phyloP scores from a whole-genome alignment of 2,888 invertebrate genomes.

The Leistus spinibarbis region DNA sequence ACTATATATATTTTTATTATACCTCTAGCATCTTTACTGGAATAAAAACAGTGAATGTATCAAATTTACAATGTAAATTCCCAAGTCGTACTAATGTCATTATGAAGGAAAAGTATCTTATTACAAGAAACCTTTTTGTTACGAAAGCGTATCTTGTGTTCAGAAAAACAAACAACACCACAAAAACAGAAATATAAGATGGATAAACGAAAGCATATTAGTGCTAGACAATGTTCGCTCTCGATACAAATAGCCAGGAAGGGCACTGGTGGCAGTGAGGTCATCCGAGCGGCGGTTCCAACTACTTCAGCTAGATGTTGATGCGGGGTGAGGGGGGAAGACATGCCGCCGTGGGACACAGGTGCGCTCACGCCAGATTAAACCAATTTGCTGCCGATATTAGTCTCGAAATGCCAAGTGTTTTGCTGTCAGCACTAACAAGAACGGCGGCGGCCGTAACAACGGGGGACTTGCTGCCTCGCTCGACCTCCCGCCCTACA shows the following conservation, averaged over 20 bases:
- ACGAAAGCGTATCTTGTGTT: background rate
- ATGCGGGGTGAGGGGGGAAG: constrained; percentile 6
- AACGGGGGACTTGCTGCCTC: background rate
- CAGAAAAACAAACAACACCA: background rate
- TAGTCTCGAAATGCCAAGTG: constrained; percentile 47
- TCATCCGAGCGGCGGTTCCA: background rate
- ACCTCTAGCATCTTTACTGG: background rate
- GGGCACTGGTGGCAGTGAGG: background rate
- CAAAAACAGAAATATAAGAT: background rate
- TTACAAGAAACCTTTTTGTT: background rate
- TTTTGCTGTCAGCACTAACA: constrained; percentile 38
- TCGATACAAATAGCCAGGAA: constrained; percentile 5
- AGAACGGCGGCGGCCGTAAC: constrained; percentile 24
- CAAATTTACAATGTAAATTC: background rate
- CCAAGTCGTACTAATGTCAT: background rate
- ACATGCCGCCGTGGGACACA: constrained; percentile 44
- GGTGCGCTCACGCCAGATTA: constrained; percentile 50
- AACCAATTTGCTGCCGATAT: constrained; percentile 50
- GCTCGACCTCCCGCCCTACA: background rate
- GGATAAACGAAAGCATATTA: constrained; percentile 1
- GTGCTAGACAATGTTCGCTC: background rate
- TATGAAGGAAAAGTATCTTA: background rate
- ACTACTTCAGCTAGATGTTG: background rate
- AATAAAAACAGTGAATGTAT: background rate
- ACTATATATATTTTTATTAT: background rate